Percentiles rank a stretch among this genome's conserved stretches.
Conservation (phyloP, 2,797 vertebrate species). For the Crypturellus tataupa region DNA sequence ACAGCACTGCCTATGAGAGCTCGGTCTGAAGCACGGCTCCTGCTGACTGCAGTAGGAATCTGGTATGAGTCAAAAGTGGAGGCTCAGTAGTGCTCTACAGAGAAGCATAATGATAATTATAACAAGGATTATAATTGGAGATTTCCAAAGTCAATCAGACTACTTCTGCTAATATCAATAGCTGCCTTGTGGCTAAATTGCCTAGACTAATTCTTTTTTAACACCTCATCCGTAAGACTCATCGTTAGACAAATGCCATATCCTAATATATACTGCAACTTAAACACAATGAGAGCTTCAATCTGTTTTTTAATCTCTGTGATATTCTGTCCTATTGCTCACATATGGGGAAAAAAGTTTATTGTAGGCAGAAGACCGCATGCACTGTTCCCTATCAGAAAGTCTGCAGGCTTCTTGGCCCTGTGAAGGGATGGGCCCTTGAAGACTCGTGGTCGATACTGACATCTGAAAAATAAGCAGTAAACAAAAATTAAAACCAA, state of each 20-base stretch:
- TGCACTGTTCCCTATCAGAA: conserved; percentile 18
- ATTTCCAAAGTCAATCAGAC: conserved; percentile 59
- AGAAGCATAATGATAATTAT: conserved; percentile 42
- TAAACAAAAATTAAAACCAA: neutral
- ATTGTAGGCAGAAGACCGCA: conserved; percentile 52
- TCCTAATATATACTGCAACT: conserved; percentile 55
- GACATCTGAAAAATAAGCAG: conserved; percentile 21
- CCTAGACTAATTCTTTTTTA: conserved; percentile 63
- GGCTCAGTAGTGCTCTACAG: conserved; percentile 21
- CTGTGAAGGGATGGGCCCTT: neutral
- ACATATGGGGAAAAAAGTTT: conserved; percentile 26
- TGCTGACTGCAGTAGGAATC: conserved; percentile 60
- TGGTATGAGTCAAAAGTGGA: conserved; percentile 60
- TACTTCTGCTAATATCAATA: conserved; percentile 35
- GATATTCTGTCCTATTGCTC: conserved; percentile 59
- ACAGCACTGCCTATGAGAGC: conserved; percentile 5
- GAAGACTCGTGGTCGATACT: neutral
- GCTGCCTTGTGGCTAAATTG: conserved; percentile 52
- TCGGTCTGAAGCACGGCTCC: conserved; percentile 12
- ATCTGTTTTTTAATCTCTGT: conserved; percentile 61
- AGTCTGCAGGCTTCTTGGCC: neutral
- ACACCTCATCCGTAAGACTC: conserved; percentile 63
- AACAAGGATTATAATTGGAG: conserved; percentile 20
- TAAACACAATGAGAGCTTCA: conserved; percentile 72
- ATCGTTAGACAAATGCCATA: conserved; percentile 67